These are phyloP conservation scores for Aphaenogaster rudis DNA, from an alignment of 1,140 invertebrate species.

Conservation along the genomic window DNA sequence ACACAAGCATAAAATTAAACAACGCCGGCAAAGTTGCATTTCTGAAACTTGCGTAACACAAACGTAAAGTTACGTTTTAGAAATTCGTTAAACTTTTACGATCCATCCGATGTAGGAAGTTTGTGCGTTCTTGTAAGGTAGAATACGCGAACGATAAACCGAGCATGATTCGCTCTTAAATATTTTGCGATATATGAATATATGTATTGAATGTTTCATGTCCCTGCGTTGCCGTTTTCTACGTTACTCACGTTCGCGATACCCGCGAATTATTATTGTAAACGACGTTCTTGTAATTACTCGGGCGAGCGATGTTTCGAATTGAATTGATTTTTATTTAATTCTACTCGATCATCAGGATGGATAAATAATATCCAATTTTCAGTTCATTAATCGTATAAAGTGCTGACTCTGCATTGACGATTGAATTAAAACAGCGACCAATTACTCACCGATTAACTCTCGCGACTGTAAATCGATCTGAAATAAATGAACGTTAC, in stretches of 20 bases:
- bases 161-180: constrained; percentile 2
- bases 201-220: constrained; percentile 20
- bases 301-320: constrained; percentile 29
- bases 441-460: constrained; percentile 59
- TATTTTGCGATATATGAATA: constrained; percentile 5
- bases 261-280: constrained; percentile 25
- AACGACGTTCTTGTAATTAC: constrained; percentile 51
- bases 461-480: constrained; percentile 54
- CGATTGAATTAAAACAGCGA: constrained; percentile 60
- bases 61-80: constrained; percentile 22
- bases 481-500: constrained; percentile 25
- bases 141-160: not conserved
- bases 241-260: constrained; percentile 16
- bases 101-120: not conserved
- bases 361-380: constrained; percentile 62
- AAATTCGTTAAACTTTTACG: constrained; percentile 42
- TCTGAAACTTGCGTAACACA: constrained; percentile 35
- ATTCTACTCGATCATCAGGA: constrained; percentile 44
- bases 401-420: constrained; percentile 50
- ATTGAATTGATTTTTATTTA: constrained; percentile 56
- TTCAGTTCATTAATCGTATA: constrained; percentile 63
- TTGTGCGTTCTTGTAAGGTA: not conserved
- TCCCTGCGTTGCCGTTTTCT: not conserved
- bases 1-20: constrained; percentile 22
- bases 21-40: not conserved